Evolutionary conservation across 2,888 invertebrate species (phyloP).

Genomic region (Nephrotoma appendiculata): DNA sequence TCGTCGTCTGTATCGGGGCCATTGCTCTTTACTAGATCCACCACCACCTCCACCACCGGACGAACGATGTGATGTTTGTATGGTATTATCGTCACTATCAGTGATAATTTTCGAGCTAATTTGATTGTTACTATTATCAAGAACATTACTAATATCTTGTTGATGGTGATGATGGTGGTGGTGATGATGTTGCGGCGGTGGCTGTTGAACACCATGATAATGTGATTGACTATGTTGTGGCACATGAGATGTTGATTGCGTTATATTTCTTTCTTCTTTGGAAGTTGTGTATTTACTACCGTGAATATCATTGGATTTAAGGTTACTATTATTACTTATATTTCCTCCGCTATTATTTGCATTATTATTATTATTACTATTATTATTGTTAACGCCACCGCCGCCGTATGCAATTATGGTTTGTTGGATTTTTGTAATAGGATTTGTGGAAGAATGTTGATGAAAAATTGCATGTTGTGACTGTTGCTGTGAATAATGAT

Average conservation of each 20-base stretch:
- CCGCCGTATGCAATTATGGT: slow-evolving; percentile 1
- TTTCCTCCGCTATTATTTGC: slow-evolving; percentile 9
- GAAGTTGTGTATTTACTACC: not conserved
- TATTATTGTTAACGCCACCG: slow-evolving; percentile 18
- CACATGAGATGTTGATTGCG: slow-evolving; percentile 15
- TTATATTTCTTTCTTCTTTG: not conserved
- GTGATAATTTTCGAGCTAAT: not conserved
- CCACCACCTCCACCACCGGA: slow-evolving; percentile 5
- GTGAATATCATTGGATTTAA: slow-evolving; percentile 8
- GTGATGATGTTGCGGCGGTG: not conserved
- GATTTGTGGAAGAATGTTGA: slow-evolving; percentile 1
- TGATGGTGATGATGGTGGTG: not conserved
- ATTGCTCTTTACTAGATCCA: slow-evolving; percentile 26
- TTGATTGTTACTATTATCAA: slow-evolving; percentile 5
- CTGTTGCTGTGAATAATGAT: slow-evolving; percentile 14
- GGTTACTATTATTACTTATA: slow-evolving; percentile 14
- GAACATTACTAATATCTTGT: slow-evolving; percentile 2
- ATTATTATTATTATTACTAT: slow-evolving; percentile 8
- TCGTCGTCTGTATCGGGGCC: slow-evolving; percentile 33
- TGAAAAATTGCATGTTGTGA: slow-evolving; percentile 12
- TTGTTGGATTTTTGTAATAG: slow-evolving; percentile 12
- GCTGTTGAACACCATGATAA: not conserved
- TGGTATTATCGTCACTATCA: slow-evolving; percentile 5
- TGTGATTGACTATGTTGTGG: slow-evolving; percentile 19
- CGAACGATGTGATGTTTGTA: slow-evolving; percentile 7